Base-by-base conservation (phyloP, 1,140 invertebrate genomes). In the Delia radicum region DNA sequence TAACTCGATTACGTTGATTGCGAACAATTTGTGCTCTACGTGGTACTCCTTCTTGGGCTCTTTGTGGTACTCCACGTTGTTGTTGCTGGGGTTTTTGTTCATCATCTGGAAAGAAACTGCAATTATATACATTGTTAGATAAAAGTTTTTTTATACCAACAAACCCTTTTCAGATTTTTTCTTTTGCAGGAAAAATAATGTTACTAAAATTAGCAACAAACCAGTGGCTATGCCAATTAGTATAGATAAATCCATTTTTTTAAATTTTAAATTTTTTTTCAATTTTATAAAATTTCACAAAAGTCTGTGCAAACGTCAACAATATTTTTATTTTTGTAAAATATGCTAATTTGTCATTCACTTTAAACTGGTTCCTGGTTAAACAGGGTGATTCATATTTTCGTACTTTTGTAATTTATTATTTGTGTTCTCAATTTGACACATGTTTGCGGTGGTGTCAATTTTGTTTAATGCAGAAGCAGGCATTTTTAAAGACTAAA, bases 1-100 rank as follows among this genome's bases (percentile, higher is more conserved):
- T 83, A 82, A 91, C 87, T 21, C 90, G 82, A 73, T 90, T 90
- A 46, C 90, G 88, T 79, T 91, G 89, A 83, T 91, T 91, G 67
- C 90, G 87, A 7, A 89, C 89, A 65, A 90, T 88, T 81, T 91
- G 90, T 5, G 90, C 89, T 78, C 90, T 86, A 62, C 90, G 86
- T 15, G 89, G 88, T 0, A 87, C 87, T 21, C 89, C 90, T 85
- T 90, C 89, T 65, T 86, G 82, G 29, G 80, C 82, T 2, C 80
- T 80, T 74, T 84, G 82, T 67, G 85, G 81, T n/a, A 82, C 82
- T 79, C 79, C 80, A 78, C 80, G 80, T 80, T 83, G 81, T 48
- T 76, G 79, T 24, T 78, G 79, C 21, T n/a, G 62, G 62, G 78
- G 81, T 67, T 73, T 75, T 42, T 27, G 13, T 5, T n/a, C 10